A percentile compares a stretch with the other conserved stretches of the same genome.
Evolutionary conservation across 2,797 vertebrate genomes (phyloP).

Genomic region (Borostomias antarcticus): DNA sequence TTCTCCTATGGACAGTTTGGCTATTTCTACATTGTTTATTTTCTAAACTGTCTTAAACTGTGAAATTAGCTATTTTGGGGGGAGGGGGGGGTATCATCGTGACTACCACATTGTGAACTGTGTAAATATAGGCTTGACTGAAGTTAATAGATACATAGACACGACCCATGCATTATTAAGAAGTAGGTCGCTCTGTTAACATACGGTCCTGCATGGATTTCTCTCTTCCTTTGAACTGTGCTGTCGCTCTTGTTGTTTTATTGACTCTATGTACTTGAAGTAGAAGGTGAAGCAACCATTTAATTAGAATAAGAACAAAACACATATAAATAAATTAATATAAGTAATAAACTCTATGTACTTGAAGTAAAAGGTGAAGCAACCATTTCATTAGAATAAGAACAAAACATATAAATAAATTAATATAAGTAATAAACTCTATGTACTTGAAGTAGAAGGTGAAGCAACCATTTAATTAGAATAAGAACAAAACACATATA

Average conservation of each 20-base stretch:
- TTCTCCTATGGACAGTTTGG: too few relatives aligned
- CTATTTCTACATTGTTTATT: too few relatives aligned
- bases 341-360: neutral
- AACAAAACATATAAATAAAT: neutral
- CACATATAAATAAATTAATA: neutral
- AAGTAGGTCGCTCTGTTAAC: too few relatives aligned
- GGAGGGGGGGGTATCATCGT: conserved; percentile 11
- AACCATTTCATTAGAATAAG: neutral
- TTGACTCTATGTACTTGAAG: neutral
- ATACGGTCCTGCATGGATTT: too few relatives aligned
- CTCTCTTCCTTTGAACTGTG: too few relatives aligned
- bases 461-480: neutral
- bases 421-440: neutral
- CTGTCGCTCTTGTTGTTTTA: neutral
- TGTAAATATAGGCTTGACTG: conserved; percentile 17
- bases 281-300: neutral
- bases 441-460: neutral
- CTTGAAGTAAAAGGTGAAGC: neutral
- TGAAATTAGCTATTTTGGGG: conserved; percentile 24
- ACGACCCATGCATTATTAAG: too few relatives aligned
- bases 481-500: neutral
- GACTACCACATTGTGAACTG: conserved; percentile 10
- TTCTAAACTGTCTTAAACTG: conserved; percentile 25
- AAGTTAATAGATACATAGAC: too few relatives aligned
- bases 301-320: neutral